A percentile compares a stretch with the other conserved stretches of the same genome.
Conservation (phyloP, 2,888 invertebrate species). For the Thecocarcelia acutangulata region DNA sequence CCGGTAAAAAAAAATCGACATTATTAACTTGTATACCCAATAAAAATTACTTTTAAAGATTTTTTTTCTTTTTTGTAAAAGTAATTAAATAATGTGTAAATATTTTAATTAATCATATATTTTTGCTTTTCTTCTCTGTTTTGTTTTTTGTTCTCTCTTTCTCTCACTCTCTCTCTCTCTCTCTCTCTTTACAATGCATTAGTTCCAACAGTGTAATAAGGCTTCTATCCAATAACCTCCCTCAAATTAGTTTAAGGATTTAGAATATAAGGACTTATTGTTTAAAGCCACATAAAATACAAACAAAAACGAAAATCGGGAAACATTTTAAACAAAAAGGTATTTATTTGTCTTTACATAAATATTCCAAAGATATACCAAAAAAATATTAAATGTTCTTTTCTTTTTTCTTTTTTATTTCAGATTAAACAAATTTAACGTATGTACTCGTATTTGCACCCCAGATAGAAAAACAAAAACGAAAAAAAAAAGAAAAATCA, state of each 20-base stretch:
- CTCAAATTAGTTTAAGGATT: conserved; percentile 59
- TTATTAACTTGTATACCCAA: no score
- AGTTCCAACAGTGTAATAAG: conserved; percentile 64
- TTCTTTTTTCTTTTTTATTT: conserved; percentile 10
- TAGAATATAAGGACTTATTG: conserved; percentile 66
- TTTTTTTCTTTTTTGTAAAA: no score
- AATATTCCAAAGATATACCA: not conserved
- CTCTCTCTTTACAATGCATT: not conserved
- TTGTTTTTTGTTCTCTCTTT: conserved; percentile 24
- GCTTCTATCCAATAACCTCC: conserved; percentile 58
- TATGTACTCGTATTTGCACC: conserved; percentile 55
- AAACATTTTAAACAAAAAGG: conserved; percentile 61
- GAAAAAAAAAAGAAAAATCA: not conserved
- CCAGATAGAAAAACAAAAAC: not conserved
- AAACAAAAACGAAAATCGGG: conserved; percentile 49
- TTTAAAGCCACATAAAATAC: conserved; percentile 61
- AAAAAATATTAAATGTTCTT: not conserved
- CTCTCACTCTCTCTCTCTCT: no score
- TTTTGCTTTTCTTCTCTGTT: conserved; percentile 21
- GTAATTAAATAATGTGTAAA: not conserved
- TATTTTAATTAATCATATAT: conserved; percentile 6
- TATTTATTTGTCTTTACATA: conserved; percentile 10
- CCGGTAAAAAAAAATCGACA: no score
- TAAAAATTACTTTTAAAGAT: no score
- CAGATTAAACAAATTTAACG: conserved; percentile 25